A percentile compares a stretch with the other conserved stretches of the same genome.
phyloP scores from a whole-genome alignment of 1,140 invertebrate genomes.

The Drosophila oshimai region DNA sequence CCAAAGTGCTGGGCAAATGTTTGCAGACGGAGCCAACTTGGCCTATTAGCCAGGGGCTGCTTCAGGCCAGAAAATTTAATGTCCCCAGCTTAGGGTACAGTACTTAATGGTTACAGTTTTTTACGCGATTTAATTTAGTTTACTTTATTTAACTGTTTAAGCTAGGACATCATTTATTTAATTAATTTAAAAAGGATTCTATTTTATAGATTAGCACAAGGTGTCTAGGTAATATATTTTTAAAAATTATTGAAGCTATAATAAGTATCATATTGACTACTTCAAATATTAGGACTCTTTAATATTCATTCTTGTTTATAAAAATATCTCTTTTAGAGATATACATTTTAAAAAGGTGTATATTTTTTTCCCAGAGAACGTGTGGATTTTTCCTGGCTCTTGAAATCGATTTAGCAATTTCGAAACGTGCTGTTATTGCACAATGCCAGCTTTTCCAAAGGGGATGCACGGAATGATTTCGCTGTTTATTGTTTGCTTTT shows the following conservation, averaged over 20 bases:
- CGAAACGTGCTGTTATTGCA: slow-evolving; percentile 7
- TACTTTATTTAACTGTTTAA: too few species aligned
- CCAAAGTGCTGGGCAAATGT: slow-evolving; percentile 55
- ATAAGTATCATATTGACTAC: too few species aligned
- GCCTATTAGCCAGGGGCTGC: slow-evolving; percentile 34
- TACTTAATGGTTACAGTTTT: neutral
- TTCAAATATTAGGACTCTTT: too few species aligned
- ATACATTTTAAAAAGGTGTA: neutral
- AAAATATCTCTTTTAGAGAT: neutral
- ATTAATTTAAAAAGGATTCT: too few species aligned
- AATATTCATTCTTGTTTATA: too few species aligned
- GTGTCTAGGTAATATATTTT: too few species aligned
- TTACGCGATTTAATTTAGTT: too few species aligned
- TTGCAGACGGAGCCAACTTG: slow-evolving; percentile 40
- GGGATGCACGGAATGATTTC: slow-evolving; percentile 16
- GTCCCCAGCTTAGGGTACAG: slow-evolving; percentile 1
- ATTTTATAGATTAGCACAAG: too few species aligned
- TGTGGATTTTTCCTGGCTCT: neutral
- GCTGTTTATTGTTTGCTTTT: slow-evolving; percentile 46
- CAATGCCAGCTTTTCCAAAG: neutral
- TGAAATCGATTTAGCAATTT: slow-evolving; percentile 11
- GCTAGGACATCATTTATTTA: too few species aligned
- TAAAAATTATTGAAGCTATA: too few species aligned
- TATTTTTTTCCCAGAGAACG: neutral
- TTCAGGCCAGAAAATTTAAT: slow-evolving; percentile 18